Base-by-base conservation (phyloP, 2,888 invertebrate genomes). In the Drosophila antonietae region DNA sequence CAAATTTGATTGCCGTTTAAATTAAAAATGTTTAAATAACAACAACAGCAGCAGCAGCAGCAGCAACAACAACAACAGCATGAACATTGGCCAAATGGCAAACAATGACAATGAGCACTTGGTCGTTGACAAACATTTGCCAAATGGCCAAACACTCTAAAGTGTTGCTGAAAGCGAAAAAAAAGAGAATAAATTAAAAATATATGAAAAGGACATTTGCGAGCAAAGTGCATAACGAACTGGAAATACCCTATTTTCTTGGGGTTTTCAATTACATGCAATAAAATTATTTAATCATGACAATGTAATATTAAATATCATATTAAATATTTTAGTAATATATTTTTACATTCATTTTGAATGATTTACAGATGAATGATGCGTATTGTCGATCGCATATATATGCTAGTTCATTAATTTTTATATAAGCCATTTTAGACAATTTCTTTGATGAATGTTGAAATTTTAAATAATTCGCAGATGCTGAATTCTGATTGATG, bases 1-100 rank as follows among this genome's bases (percentile, higher is more conserved):
- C 72, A 83, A 83, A 88, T 88, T 83, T 88, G 71, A 83, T 83
- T 77, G 83, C 75, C 88, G 12, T 60, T 61, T 69, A 87, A 81
- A 87, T 81, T 84, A 70, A 87, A 75, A 81, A 68, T 81, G 75
- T 51, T 79, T 63, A 52, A 69, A 64, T 49, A 75, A 67, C 72
- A 58, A 46, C 59, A 39, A 41, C 8, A 56, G 2, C 18, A 18
- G 6, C 72, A 58, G 41, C 59, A 39, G 20, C 59, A 52, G 8
- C 44, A 71, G 14, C 58, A 49, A 28, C 35, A 67, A 37, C 8
- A 55, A 18, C 6, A 41, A 35, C 51, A 41, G 20, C 51, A 18
- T 14, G 23, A 47, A 41, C 41, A 69, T 53, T 70, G 59, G 59
- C 60, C 71, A 73, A 83, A 81, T 65, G 73, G 71, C 81, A 77